A percentile compares a stretch with the other conserved stretches of the same genome.
These are phyloP conservation scores for Drosophila ercepeae DNA, from an alignment of 1,140 invertebrate genomes.

Conservation along the genomic window DNA sequence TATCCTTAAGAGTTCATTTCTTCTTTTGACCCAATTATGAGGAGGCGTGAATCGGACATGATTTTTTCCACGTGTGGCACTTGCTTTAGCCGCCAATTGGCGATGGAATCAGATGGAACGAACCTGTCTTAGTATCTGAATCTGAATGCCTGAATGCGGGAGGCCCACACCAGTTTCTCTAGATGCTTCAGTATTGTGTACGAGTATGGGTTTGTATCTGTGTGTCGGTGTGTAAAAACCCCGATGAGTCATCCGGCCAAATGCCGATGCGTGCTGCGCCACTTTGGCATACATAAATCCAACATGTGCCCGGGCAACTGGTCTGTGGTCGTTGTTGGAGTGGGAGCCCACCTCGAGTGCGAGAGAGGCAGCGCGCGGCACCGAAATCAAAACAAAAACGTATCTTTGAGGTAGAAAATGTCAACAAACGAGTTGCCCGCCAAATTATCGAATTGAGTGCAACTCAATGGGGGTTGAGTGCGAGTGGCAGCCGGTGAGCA, in stretches of 20 bases:
- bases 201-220: slow-evolving; percentile 22
- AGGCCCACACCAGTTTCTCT: slow-evolving; percentile 31
- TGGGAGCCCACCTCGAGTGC: slow-evolving; percentile 10
- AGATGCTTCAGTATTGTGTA: not conserved
- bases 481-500: not conserved
- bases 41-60: too few relatives aligned
- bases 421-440: slow-evolving; percentile 80
- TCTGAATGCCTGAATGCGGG: slow-evolving; percentile 48
- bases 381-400: slow-evolving; percentile 73
- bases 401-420: slow-evolving; percentile 64
- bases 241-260: slow-evolving; percentile 78
- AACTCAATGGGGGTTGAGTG: slow-evolving; percentile 28
- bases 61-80: slow-evolving; percentile 14
- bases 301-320: slow-evolving; percentile 43
- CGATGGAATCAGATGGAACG: slow-evolving; percentile 13
- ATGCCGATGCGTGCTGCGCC: slow-evolving; percentile 46
- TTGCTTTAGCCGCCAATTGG: slow-evolving; percentile 42
- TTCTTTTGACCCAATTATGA: not conserved
- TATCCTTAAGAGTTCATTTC: too few relatives aligned
- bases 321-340: slow-evolving; percentile 12
- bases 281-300: slow-evolving; percentile 55
- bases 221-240: slow-evolving; percentile 76
- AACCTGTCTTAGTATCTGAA: slow-evolving; percentile 50
- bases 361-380: slow-evolving; percentile 19
- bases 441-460: slow-evolving; percentile 64